Conservation (phyloP, 2,113 vertebrate species). For the Dipodomys merriami region DNA sequence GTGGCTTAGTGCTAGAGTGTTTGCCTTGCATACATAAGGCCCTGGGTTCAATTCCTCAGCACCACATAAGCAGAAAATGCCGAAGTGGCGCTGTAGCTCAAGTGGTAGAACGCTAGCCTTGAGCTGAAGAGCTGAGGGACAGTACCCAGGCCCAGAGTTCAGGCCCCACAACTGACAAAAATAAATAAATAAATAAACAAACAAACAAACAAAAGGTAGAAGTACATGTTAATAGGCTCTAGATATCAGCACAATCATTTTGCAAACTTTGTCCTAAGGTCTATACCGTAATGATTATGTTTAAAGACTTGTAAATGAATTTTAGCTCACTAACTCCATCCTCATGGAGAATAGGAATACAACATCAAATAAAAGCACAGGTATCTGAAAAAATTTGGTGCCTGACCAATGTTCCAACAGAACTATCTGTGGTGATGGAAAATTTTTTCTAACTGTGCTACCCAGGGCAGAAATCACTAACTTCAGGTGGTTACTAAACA, state of each 20-base stretch:
- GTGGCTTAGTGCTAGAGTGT: too few species aligned
- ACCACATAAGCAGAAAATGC: too few species aligned
- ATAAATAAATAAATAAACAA: background rate
- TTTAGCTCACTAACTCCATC: constrained; percentile 10
- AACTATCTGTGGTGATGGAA: background rate
- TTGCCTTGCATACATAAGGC: too few species aligned
- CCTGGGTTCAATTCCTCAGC: too few species aligned
- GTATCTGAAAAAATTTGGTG: background rate
- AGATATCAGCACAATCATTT: background rate
- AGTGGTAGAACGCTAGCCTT: too few species aligned
- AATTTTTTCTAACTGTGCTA: background rate
- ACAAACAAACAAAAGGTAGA: background rate
- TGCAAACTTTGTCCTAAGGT: constrained; percentile 11
- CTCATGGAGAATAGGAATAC: constrained; percentile 19
- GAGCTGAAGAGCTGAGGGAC: too few species aligned
- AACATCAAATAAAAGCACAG: background rate
- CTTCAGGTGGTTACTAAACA: background rate
- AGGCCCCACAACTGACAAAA: too few species aligned
- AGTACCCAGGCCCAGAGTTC: too few species aligned
- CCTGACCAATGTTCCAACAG: background rate
- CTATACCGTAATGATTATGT: background rate
- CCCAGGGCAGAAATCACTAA: background rate
- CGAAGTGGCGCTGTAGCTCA: too few species aligned
- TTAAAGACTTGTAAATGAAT: constrained; percentile 32
- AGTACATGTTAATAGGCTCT: background rate